Conservation (phyloP, 2,113 vertebrate genomes). For the Sterrhoptilus dennistouni region DNA sequence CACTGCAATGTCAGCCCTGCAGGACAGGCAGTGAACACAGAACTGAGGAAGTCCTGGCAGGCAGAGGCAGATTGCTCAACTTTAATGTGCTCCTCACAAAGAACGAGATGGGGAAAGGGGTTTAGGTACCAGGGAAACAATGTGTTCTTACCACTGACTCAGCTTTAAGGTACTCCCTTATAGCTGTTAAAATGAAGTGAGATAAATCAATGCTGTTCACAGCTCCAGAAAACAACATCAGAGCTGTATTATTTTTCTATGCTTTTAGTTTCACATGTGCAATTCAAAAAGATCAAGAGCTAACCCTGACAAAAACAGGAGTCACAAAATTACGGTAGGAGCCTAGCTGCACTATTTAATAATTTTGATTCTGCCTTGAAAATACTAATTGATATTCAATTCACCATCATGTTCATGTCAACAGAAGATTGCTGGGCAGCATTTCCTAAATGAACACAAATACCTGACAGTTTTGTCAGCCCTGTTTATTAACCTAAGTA, state of each 20-base stretch:
- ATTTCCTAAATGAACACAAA: constrained; percentile 40
- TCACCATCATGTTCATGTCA: constrained; percentile 6
- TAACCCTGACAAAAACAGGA: not conserved
- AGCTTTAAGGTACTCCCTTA: not conserved
- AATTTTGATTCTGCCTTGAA: constrained; percentile 15
- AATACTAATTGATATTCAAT: constrained; percentile 39
- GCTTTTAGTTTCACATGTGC: not conserved
- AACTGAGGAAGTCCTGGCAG: not conserved
- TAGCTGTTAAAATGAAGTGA: not conserved
- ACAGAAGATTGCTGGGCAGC: constrained; percentile 9
- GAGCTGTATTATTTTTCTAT: not conserved
- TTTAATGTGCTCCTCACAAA: not conserved
- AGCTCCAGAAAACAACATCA: not conserved
- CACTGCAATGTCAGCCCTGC: not conserved
- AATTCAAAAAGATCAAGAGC: not conserved
- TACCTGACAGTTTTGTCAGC: constrained; percentile 40
- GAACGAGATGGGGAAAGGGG: not conserved
- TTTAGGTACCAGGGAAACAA: not conserved
- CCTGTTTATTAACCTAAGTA: constrained; percentile 31
- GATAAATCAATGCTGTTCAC: not conserved
- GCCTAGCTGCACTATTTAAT: not conserved
- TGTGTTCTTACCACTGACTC: not conserved
- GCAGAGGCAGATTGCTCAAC: not conserved
- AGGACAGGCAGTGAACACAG: not conserved
- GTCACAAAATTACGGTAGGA: not conserved